Conservation (phyloP, 2,113 vertebrate species). For the Albula glossodonta region DNA sequence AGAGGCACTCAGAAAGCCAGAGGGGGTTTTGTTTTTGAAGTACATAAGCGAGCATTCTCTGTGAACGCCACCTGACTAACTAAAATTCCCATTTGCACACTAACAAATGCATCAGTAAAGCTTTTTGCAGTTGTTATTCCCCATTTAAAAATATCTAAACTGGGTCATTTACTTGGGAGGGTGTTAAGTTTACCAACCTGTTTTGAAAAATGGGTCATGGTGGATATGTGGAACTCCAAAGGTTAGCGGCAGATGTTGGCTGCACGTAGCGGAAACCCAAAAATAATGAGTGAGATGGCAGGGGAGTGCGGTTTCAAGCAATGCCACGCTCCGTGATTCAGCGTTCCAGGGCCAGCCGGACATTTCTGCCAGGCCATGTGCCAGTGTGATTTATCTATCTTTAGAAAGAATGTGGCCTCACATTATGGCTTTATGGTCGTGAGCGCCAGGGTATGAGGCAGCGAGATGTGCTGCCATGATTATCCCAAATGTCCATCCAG, state of each 20-base stretch:
- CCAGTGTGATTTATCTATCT: slow-evolving; percentile 37
- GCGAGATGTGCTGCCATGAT: background rate
- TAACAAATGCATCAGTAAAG: background rate
- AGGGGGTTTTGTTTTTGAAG: background rate
- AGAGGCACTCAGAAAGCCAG: background rate
- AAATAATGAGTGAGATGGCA: slow-evolving; percentile 24
- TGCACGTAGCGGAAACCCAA: background rate
- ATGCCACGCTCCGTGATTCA: slow-evolving; percentile 26
- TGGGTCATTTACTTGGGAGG: background rate
- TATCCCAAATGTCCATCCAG: background rate
- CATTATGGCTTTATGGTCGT: background rate
- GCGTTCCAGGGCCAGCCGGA: slow-evolving; percentile 5
- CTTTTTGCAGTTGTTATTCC: background rate
- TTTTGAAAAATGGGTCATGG: background rate
- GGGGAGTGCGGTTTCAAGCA: slow-evolving; percentile 22
- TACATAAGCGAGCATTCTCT: background rate
- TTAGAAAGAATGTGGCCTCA: slow-evolving; percentile 25
- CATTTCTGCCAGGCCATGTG: slow-evolving; percentile 14
- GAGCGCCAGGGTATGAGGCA: background rate
- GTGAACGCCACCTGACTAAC: background rate
- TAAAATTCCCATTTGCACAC: background rate
- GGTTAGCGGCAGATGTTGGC: background rate
- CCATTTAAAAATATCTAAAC: background rate
- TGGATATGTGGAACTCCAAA: background rate
- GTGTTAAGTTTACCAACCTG: background rate